These are phyloP conservation scores for Dryobotodes eremita DNA, from an alignment of 2,888 invertebrate species.

Conservation along the genomic window DNA sequence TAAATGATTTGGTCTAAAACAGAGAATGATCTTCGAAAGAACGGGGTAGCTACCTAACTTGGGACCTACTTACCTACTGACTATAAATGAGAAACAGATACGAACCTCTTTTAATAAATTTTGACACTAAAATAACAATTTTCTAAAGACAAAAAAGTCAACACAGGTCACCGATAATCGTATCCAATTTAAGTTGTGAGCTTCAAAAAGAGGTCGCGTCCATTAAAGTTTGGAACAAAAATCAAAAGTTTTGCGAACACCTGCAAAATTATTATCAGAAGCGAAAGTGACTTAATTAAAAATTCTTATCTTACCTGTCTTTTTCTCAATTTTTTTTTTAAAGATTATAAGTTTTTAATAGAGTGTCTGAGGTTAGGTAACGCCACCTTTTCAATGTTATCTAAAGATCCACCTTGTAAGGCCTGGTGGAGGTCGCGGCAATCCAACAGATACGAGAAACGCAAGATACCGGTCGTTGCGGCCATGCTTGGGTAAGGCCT, in stretches of 20 bases:
- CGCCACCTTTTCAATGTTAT: slow-evolving; percentile 6
- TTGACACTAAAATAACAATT: background rate
- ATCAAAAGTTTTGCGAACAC: slow-evolving; percentile 51
- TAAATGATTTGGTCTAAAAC: background rate
- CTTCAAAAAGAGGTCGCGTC: slow-evolving; percentile 41
- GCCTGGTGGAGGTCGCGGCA: background rate
- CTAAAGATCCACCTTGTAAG: background rate
- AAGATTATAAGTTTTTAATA: slow-evolving; percentile 42
- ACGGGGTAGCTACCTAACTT: background rate
- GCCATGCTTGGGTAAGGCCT: background rate
- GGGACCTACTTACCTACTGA: background rate
- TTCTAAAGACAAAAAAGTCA: background rate
- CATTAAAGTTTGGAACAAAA: slow-evolving; percentile 53
- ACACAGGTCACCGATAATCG: slow-evolving; percentile 30
- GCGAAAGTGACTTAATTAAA: slow-evolving; percentile 53
- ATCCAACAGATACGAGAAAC: background rate
- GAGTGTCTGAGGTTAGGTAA: background rate
- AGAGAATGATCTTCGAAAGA: background rate
- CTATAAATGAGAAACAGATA: background rate
- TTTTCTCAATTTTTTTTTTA: slow-evolving; percentile 16
- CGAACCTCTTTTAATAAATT: background rate
- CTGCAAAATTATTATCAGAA: slow-evolving; percentile 51
- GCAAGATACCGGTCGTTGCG: no score
- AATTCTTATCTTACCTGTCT: slow-evolving; percentile 45
- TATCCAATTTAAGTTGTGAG: slow-evolving; percentile 40